Evolutionary conservation across 1,140 invertebrate species (phyloP).

Genomic region (Argopecten irradians): DNA sequence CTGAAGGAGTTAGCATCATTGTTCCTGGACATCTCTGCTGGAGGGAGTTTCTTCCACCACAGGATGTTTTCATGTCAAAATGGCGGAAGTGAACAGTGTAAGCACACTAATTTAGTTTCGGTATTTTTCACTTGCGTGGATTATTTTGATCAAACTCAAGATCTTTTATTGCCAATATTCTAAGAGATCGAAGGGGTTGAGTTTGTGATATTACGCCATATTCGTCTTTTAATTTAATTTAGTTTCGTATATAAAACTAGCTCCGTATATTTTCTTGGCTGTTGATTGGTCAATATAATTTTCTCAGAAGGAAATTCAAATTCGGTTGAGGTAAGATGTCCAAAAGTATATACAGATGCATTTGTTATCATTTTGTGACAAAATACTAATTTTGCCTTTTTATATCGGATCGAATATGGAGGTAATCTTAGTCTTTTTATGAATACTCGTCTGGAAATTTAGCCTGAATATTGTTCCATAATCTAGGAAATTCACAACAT

Average conservation of each 20-base stretch:
- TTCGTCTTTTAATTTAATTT: neutral
- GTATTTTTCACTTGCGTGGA: neutral
- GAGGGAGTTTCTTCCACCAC: slow-evolving; percentile 10
- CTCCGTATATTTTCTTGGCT: neutral
- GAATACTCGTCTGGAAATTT: too few relatives aligned
- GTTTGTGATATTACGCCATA: neutral
- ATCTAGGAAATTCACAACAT: too few relatives aligned
- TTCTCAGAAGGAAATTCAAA: slow-evolving; percentile 11
- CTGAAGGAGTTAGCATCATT: slow-evolving; percentile 67
- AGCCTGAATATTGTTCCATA: too few relatives aligned
- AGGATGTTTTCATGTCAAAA: slow-evolving; percentile 44
- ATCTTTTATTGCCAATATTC: too few relatives aligned
- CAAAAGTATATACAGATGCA: too few relatives aligned
- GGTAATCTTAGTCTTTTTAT: too few relatives aligned
- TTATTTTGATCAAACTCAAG: too few relatives aligned
- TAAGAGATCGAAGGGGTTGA: too few relatives aligned
- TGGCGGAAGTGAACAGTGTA: slow-evolving; percentile 45
- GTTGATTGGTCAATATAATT: neutral
- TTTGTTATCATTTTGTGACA: too few relatives aligned
- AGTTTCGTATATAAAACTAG: neutral
- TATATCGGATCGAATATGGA: too few relatives aligned
- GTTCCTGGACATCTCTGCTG: slow-evolving; percentile 66
- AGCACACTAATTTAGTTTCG: neutral
- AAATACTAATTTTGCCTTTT: too few relatives aligned
- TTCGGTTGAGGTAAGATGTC: neutral